Conservation (phyloP, 2,113 vertebrate species). For the Tyrannus savana region DNA sequence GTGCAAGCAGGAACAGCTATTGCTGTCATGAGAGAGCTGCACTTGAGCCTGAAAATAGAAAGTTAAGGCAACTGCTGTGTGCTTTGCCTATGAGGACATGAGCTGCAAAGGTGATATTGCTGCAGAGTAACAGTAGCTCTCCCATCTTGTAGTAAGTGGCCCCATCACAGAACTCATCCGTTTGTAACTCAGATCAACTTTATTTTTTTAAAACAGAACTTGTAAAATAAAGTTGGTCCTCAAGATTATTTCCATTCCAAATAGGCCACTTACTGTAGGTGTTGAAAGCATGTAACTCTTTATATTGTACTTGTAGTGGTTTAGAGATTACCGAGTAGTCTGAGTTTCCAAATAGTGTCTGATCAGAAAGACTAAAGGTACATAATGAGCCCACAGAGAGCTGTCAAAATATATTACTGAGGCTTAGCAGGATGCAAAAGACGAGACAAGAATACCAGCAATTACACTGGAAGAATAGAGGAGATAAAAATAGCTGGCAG, state of each 20-base stretch:
- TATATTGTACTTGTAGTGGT: not conserved
- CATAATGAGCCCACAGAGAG: not conserved
- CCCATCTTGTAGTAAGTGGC: not conserved
- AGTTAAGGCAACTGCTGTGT: not conserved
- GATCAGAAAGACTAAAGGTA: not conserved
- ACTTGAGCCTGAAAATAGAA: not conserved
- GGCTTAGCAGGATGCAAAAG: not conserved
- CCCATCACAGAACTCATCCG: not conserved
- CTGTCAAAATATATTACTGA: not conserved
- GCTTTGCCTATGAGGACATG: not conserved
- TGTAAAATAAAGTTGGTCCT: not conserved
- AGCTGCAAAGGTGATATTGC: not conserved
- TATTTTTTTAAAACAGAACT: not conserved
- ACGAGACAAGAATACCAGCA: not conserved
- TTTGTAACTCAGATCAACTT: not conserved
- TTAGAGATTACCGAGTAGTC: not conserved
- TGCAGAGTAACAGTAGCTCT: not conserved
- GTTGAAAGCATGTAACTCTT: not conserved
- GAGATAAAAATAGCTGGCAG: conserved; percentile 2
- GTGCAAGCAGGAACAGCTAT: not conserved
- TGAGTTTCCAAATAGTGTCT: not conserved
- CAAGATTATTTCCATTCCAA: not conserved
- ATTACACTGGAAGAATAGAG: not conserved
- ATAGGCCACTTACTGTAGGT: not conserved
- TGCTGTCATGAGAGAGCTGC: not conserved